These are phyloP conservation scores for Brienomyrus brachyistius DNA, from an alignment of 2,113 vertebrate genomes.

Conservation along the genomic window DNA sequence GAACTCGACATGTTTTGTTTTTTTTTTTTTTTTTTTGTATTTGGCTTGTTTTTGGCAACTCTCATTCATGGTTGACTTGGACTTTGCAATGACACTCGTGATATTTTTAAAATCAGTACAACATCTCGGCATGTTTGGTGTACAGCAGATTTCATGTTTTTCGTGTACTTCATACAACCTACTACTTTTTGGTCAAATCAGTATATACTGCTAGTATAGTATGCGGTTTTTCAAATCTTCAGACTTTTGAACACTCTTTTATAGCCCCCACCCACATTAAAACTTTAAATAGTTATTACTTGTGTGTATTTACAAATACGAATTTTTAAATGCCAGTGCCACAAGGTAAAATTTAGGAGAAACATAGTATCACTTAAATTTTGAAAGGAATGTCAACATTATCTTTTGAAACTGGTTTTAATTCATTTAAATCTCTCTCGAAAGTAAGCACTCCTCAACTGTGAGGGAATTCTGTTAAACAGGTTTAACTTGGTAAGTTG, in stretches of 20 bases:
- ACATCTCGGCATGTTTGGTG: no score
- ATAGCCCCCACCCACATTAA: background rate
- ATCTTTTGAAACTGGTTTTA: background rate
- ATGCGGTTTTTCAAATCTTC: background rate
- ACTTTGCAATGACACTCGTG: background rate
- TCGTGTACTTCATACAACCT: background rate
- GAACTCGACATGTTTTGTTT: background rate
- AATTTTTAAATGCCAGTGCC: background rate
- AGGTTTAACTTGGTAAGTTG: background rate
- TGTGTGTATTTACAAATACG: background rate
- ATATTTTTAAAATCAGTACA: background rate
- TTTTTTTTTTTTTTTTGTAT: background rate
- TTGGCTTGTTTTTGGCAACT: background rate
- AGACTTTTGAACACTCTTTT: background rate
- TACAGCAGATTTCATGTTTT: no score
- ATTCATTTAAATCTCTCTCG: background rate
- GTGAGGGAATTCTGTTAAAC: background rate
- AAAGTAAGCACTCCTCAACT: background rate
- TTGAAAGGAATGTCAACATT: background rate
- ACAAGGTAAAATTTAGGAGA: no score
- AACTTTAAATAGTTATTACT: background rate
- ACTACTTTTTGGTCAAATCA: background rate
- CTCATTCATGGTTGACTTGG: background rate
- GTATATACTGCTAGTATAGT: background rate
- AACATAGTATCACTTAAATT: background rate